Percentiles rank a stretch among this genome's conserved stretches.
These are phyloP conservation scores for Scelioninae gen. 2 DNA, from an alignment of 2,888 invertebrate species.

Conservation along the genomic window DNA sequence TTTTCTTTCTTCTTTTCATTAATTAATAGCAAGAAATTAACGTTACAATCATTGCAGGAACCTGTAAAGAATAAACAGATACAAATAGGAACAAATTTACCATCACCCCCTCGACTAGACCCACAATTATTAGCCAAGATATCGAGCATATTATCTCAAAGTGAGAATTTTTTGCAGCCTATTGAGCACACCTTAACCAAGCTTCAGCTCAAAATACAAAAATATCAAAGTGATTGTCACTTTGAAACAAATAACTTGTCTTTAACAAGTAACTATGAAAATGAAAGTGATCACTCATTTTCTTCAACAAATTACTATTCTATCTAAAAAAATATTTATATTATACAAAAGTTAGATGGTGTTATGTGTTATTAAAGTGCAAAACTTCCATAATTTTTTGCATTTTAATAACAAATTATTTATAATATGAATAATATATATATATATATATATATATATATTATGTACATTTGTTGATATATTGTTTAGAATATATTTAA, in stretches of 20 bases:
- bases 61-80: conserved; percentile 4
- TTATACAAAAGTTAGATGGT: background rate
- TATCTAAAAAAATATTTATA: conserved; percentile 25
- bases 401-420: no score
- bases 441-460: no score
- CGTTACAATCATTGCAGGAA: conserved; percentile 29
- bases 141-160: conserved; percentile 48
- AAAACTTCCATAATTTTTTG: background rate
- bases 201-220: conserved; percentile 46
- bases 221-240: conserved; percentile 34
- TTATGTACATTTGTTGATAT: no score
- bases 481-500: no score
- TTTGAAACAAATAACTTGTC: conserved; percentile 37
- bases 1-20: no score
- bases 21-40: no score
- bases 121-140: conserved; percentile 49
- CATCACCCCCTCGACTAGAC: conserved; percentile 53
- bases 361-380: background rate
- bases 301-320: conserved; percentile 45
- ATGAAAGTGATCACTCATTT: conserved; percentile 44
- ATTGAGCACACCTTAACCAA: conserved; percentile 51
- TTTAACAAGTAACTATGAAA: conserved; percentile 37
- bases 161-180: conserved; percentile 47
- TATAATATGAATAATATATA: no score
- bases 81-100: conserved; percentile 33